Evolutionary conservation across 2,888 invertebrate species (phyloP), one percentile per base, ranked within the genome.

Genomic region (Cheilosia vernalis): DNA sequence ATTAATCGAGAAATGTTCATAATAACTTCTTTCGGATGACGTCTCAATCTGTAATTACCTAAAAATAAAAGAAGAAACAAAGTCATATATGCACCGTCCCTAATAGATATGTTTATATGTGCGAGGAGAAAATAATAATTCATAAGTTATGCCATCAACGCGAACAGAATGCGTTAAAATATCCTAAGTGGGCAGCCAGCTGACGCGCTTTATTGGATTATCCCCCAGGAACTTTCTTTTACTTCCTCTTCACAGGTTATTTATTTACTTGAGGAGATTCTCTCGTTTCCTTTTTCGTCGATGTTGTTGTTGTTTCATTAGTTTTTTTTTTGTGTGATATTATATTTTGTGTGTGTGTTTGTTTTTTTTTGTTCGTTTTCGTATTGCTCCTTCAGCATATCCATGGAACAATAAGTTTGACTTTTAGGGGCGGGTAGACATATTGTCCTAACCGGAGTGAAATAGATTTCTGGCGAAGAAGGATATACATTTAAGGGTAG

Each of bases 131-230:
- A 80, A 76, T 81, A 85, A 91, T 90, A 91, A 91, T 91, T 91
- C 91, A 91, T 91, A 91, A 91, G 91, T 90, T 90, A 91, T 91
- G 91, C 91, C 89, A 90, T 90, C 90, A 90, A 89, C 90, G 91
- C 89, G 89, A 88, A 87, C 88, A 88, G 88, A 88, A 89, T 88
- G 89, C 89, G 89, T 88, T 89, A 89, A 88, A 88, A 88, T 88
- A 88, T 88, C 88, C 90, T 91, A 92, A 92, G 91, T 92, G 92
- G 91, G 90, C 90, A 89, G 89, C 90, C 90, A 92, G 92, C 91
- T 92, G 92, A 89, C 92, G 89, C 90, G 87, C 89, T 88, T 89
- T 89, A 89, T 90, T 88, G 89, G 88, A 88, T 89, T 88, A 87
- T 88, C 74, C 85, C 51, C 55, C 55, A 47, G 47, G 60, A 82